These are phyloP conservation scores for Zosterops borbonicus DNA, from an alignment of 2,113 vertebrate genomes.

Conservation along the genomic window DNA sequence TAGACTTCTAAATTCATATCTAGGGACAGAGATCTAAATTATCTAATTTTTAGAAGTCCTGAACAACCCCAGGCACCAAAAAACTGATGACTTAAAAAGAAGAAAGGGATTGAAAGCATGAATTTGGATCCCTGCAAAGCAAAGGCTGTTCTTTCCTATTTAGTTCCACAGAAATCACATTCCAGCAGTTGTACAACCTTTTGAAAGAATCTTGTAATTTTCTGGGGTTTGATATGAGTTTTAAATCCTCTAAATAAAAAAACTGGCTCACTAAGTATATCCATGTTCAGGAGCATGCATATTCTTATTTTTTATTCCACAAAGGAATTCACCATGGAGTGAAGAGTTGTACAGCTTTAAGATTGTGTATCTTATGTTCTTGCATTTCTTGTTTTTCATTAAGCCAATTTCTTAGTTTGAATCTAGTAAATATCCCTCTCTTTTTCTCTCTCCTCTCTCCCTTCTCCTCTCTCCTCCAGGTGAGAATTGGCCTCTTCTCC, in stretches of 20 bases:
- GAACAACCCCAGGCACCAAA: not conserved
- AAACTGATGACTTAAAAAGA: not conserved
- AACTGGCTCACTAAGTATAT: not conserved
- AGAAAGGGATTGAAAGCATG: not conserved
- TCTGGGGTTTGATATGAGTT: not conserved
- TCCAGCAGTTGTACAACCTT: not conserved
- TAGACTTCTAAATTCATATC: not conserved
- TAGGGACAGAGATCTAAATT: not conserved
- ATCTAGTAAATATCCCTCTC: not conserved
- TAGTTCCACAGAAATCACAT: not conserved
- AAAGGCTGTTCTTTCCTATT: not conserved
- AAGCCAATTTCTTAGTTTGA: not conserved
- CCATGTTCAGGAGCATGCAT: not conserved
- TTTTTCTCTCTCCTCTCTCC: not conserved
- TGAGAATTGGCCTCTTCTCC: accelerated
- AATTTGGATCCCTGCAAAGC: not conserved
- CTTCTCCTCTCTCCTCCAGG: not conserved
- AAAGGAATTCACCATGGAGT: not conserved
- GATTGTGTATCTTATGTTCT: not conserved
- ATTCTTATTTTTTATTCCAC: not conserved
- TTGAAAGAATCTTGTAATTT: not conserved
- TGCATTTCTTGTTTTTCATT: not conserved
- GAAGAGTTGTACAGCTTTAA: not conserved
- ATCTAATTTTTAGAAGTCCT: not conserved
- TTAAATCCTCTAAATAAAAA: not conserved